These are phyloP conservation scores for Andrena dorsata DNA, from an alignment of 2,888 invertebrate species.

Conservation along the genomic window DNA sequence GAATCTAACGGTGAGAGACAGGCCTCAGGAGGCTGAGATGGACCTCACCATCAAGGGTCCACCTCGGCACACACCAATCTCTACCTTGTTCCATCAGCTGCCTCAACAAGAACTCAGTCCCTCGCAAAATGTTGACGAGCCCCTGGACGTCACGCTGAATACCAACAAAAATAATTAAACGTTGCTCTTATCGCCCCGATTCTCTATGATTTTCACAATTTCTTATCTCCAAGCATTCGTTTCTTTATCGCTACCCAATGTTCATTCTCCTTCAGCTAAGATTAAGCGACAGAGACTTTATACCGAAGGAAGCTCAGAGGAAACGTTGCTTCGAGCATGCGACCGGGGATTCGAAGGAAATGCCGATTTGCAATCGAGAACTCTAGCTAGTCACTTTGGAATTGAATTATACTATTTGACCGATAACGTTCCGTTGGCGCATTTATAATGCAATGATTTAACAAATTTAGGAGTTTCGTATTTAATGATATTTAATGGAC, in stretches of 20 bases:
- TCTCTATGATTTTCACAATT: constrained; percentile 1
- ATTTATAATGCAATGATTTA: neutral
- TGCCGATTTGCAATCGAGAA: constrained; percentile 3
- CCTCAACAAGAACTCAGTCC: constrained; percentile 77
- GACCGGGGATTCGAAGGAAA: constrained; percentile 11
- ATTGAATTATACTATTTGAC: neutral
- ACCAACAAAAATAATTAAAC: constrained; percentile 78
- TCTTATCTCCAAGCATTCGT: neutral
- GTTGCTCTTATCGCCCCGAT: neutral
- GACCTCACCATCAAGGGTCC: constrained; percentile 82
- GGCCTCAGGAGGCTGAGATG: constrained; percentile 82
- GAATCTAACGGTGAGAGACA: constrained; percentile 58
- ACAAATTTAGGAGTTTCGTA: no score
- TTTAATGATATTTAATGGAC: no score
- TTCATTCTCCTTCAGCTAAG: neutral
- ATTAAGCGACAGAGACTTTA: constrained; percentile 6
- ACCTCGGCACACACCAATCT: constrained; percentile 73
- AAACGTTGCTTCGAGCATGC: neutral
- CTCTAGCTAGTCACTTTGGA: neutral
- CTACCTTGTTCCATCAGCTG: constrained; percentile 78
- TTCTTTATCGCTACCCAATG: neutral
- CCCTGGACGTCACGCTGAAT: constrained; percentile 82
- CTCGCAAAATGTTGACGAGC: constrained; percentile 78
- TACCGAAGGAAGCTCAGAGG: neutral
- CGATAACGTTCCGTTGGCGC: neutral